Conservation (phyloP, 2,113 vertebrate genomes). For the Anarhynchus alexandrinus region DNA sequence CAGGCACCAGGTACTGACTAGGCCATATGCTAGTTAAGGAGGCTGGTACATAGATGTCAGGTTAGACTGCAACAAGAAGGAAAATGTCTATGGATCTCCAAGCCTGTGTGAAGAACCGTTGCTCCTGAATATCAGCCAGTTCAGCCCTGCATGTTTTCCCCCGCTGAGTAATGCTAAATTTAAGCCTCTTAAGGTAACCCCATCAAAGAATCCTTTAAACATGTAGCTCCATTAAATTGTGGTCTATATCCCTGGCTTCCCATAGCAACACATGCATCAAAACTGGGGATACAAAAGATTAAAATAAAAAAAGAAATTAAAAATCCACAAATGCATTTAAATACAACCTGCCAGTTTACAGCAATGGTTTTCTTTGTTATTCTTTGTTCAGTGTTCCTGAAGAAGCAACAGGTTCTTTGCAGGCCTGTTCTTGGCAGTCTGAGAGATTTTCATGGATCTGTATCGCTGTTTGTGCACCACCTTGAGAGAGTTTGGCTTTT, state of each 20-base stretch:
- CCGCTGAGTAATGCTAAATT: neutral
- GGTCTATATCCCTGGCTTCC: neutral
- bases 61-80: neutral
- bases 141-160: neutral
- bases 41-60: neutral
- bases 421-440: neutral
- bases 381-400: neutral
- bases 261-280: neutral
- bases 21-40: neutral
- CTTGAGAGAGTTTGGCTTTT: neutral
- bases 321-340: neutral
- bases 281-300: neutral
- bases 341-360: neutral
- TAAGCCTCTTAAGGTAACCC: neutral
- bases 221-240: neutral
- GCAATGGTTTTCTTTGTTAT: neutral
- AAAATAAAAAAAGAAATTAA: neutral
- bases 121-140: neutral
- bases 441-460: neutral
- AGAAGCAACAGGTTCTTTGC: neutral
- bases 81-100: neutral
- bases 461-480: neutral
- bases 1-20: slow-evolving; percentile 87
- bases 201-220: neutral
- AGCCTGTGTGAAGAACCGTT: neutral